Percentiles rank a stretch among this genome's conserved stretches.
phyloP scores from a whole-genome alignment of 30 jellyfish, hydroid and myxozoan genomes.

The Hydractinia symbiolongicarpus region DNA sequence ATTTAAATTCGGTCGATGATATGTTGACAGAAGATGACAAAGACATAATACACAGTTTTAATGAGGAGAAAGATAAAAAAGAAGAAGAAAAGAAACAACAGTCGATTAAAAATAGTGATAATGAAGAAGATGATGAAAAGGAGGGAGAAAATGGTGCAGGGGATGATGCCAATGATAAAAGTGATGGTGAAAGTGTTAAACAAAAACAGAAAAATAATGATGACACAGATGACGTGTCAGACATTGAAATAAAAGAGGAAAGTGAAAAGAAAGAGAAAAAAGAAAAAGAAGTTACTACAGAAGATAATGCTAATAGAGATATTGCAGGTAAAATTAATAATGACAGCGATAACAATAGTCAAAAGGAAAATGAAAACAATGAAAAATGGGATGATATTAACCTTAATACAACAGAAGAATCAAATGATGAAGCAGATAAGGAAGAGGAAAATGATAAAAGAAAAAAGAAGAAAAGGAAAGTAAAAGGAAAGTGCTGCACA shows the following conservation, averaged over 20 bases:
- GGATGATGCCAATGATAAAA: neutral
- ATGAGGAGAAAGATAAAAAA: neutral
- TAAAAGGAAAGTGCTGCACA: too few relatives aligned
- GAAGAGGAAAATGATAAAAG: too few relatives aligned
- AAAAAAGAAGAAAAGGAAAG: too few relatives aligned
- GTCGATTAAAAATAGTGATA: neutral
- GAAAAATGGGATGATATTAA: too few relatives aligned
- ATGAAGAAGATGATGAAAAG: slow-evolving; percentile 3
- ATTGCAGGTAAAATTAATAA: neutral
- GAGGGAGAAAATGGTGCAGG: neutral
- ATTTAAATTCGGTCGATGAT: neutral
- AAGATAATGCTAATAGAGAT: neutral
- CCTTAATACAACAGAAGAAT: too few relatives aligned
- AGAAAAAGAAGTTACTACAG: neutral
- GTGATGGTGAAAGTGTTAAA: neutral
- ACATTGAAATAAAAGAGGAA: neutral
- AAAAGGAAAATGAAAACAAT: too few relatives aligned
- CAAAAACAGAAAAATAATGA: neutral
- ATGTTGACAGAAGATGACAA: slow-evolving; percentile 12
- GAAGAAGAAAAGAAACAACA: neutral
- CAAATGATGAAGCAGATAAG: too few relatives aligned
- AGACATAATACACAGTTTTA: neutral
- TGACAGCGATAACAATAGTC: too few relatives aligned
- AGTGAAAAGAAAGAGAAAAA: neutral
- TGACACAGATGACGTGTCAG: neutral